Evolutionary conservation across 92 coral and sea anemone species (phyloP), one percentile per base, ranked within the genome.

Genomic region (Metridium senile): DNA sequence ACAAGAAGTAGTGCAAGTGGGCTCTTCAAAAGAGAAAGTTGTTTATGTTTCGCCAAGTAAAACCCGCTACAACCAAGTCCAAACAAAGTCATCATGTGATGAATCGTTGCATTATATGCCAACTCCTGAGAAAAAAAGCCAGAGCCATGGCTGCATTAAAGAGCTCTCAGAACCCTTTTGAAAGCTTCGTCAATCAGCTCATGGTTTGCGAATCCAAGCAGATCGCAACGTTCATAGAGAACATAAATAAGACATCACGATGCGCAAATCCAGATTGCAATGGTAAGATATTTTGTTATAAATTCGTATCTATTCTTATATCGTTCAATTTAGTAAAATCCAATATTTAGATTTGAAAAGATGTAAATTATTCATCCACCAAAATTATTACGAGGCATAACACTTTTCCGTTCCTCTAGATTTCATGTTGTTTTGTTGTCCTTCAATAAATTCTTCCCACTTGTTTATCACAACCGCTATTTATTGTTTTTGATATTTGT

Each of bases 171-270:
- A n/a, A n/a, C n/a, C n/a, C n/a, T n/a, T n/a, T n/a, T n/a, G n/a
- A n/a, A n/a, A n/a, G n/a, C n/a, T n/a, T n/a, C n/a, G n/a, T n/a
- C n/a, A n/a, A n/a, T n/a, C 54, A 75, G 54, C 61, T 81, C 11
- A 53, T 82, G 31, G 81, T 86, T 30, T 86, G 86, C 27, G 80
- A 86, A 53, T 77, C 87, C 9, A 76, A 84, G n/a, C 87, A 82
- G 58, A 29, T 82, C 9, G 34, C 56, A 26, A 78, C 72, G 30
- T 49, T 86, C 53, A 70, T 86, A 1, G 56, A 86, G 17, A 68
- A 86, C 45, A 71, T 86, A 26, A 82, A 86, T 69, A 46, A 46
- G 32, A 61, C 91, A 17, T 86, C 91, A 0, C 31, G 58, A 31
- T 86, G 86, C 57, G 64, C 71, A 0, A 74, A 69, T 49, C 43